Conservation (phyloP, 2,113 vertebrate genomes). For the Pao palembangensis region DNA sequence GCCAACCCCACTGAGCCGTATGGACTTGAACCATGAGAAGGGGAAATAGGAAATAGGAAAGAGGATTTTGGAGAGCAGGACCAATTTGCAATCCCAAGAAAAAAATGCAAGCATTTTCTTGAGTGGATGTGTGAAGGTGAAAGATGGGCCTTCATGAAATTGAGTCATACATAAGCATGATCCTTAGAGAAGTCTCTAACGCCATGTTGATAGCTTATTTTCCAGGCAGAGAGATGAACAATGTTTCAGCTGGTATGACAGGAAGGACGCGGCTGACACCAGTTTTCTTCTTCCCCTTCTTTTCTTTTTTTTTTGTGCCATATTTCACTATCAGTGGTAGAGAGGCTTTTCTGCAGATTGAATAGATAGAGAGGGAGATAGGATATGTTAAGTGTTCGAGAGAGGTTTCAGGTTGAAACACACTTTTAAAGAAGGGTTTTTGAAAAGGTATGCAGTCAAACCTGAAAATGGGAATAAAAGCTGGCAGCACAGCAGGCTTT, state of each 20-base stretch:
- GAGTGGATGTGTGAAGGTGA: slow-evolving; percentile 63
- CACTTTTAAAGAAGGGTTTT: slow-evolving; percentile 23
- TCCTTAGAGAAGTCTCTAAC: slow-evolving; percentile 54
- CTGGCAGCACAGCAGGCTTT: background rate
- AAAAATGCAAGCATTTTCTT: slow-evolving; percentile 64
- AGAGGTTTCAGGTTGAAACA: slow-evolving; percentile 45
- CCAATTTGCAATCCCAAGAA: slow-evolving; percentile 59
- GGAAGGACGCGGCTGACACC: slow-evolving; percentile 40
- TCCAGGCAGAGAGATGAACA: slow-evolving; percentile 54
- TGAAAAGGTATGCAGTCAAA: slow-evolving; percentile 22
- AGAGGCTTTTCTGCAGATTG: slow-evolving; percentile 28
- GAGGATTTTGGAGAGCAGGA: slow-evolving; percentile 34
- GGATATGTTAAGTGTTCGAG: slow-evolving; percentile 47
- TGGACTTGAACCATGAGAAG: slow-evolving; percentile 53
- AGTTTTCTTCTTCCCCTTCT: slow-evolving; percentile 11
- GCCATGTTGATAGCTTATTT: slow-evolving; percentile 69
- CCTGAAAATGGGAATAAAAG: slow-evolving; percentile 4
- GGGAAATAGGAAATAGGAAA: slow-evolving; percentile 31
- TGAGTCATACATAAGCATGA: slow-evolving; percentile 70
- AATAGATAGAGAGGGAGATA: slow-evolving; percentile 29
- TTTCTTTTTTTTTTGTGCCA: slow-evolving; percentile 7
- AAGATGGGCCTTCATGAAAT: slow-evolving; percentile 63
- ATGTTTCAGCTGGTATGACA: slow-evolving; percentile 63
- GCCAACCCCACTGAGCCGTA: slow-evolving; percentile 60
- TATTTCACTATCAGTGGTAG: slow-evolving; percentile 14